A percentile compares a stretch with the other conserved stretches of the same genome.
Conservation (phyloP, 2,888 invertebrate species). For the Melanargia galathea region DNA sequence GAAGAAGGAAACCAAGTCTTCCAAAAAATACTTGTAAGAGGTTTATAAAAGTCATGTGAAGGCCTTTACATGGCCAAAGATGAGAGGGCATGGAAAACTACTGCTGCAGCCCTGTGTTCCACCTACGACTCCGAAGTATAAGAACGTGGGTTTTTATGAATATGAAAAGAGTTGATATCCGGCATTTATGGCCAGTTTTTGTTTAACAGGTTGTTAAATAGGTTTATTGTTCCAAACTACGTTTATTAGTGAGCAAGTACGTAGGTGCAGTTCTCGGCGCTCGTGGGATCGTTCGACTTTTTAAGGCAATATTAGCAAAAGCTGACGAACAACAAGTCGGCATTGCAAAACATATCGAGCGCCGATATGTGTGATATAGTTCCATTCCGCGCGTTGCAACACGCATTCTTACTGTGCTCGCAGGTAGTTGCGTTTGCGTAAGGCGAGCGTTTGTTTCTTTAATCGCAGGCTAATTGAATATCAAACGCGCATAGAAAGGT, state of each 20-base stretch:
- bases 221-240: not conserved
- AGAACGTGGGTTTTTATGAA: not conserved
- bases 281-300: not conserved
- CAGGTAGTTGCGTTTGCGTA: slow-evolving; percentile 34
- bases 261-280: not conserved
- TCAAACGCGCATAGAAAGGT: slow-evolving; percentile 42
- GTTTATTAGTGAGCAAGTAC: not conserved
- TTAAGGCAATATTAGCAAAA: not conserved
- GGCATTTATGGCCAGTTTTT: not conserved
- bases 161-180: not conserved
- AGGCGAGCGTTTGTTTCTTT: slow-evolving; percentile 38
- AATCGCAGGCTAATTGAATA: slow-evolving; percentile 40
- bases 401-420: slow-evolving; percentile 25
- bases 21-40: too few species aligned
- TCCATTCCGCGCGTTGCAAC: slow-evolving; percentile 28
- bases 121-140: not conserved
- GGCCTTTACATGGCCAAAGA: too few species aligned
- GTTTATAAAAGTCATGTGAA: too few species aligned
- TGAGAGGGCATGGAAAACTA: too few species aligned
- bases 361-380: slow-evolving; percentile 21
- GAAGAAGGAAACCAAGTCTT: too few species aligned
- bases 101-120: too few species aligned
- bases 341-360: slow-evolving; percentile 25
- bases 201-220: too few species aligned
- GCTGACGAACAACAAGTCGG: not conserved